Percentiles rank a stretch among this genome's conserved stretches.
These are phyloP conservation scores for Platycheirus rosarum DNA, from an alignment of 2,888 invertebrate genomes.

Conservation along the genomic window DNA sequence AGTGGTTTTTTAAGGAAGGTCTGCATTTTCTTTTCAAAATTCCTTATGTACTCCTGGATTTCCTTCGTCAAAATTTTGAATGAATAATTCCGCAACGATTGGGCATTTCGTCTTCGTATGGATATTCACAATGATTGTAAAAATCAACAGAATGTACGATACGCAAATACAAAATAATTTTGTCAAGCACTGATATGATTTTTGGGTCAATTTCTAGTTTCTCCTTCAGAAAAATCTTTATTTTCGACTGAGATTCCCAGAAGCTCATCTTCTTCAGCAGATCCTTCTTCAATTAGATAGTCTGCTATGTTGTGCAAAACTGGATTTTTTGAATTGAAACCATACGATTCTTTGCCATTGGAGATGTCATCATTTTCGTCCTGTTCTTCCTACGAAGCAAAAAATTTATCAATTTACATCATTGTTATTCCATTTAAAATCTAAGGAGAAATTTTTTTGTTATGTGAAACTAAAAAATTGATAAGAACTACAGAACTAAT, in stretches of 20 bases:
- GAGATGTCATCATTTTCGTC: conserved; percentile 44
- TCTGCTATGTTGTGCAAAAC: conserved; percentile 98
- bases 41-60: conserved; percentile 87
- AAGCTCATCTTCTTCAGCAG: conserved; percentile 98
- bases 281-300: conserved; percentile 98
- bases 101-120: conserved; percentile 99
- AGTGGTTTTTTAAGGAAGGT: conserved; percentile 92
- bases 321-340: conserved; percentile 93
- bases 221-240: conserved; percentile 83
- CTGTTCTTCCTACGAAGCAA: no score
- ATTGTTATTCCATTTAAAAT: no score
- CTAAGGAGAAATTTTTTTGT: background rate
- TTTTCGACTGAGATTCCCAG: conserved; percentile 86
- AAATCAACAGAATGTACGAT: conserved; percentile 99
- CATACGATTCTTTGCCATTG: conserved; percentile 82
- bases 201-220: conserved; percentile 87
- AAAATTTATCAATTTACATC: no score
- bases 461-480: background rate
- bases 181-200: conserved; percentile 88
- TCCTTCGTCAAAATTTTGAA: conserved; percentile 86
- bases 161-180: conserved; percentile 95
- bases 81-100: conserved; percentile 99
- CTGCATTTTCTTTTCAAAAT: conserved; percentile 95
- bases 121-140: conserved; percentile 99
- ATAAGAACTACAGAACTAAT: no score